Percentiles rank a stretch among this genome's conserved stretches.
These are phyloP conservation scores for Struthidea cinerea DNA, from an alignment of 2,113 vertebrate genomes.

Conservation along the genomic window DNA sequence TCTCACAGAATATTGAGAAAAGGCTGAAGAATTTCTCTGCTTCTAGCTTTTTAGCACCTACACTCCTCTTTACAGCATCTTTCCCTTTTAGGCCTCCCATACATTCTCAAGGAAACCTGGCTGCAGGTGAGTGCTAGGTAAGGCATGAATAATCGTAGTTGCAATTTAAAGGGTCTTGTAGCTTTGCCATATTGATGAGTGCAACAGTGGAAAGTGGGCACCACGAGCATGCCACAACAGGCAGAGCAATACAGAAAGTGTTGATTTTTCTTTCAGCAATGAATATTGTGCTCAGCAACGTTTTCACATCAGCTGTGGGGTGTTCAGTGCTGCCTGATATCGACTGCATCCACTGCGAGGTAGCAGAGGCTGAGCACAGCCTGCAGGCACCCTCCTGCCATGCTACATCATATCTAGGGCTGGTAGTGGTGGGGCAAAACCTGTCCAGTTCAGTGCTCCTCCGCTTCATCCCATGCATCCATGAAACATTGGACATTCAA, in stretches of 20 bases:
- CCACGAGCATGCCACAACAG: neutral
- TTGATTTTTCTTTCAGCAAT: neutral
- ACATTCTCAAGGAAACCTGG: neutral
- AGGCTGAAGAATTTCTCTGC: no score
- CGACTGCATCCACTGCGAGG: accelerated
- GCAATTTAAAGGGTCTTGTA: neutral
- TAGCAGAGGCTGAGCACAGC: neutral
- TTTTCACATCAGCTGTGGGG: neutral
- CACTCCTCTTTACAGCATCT: neutral
- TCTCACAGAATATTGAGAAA: no score
- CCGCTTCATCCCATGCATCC: neutral
- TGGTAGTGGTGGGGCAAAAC: neutral
- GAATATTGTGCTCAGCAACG: neutral
- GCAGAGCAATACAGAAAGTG: neutral
- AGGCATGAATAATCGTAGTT: neutral
- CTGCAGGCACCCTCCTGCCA: neutral
- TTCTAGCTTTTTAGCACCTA: no score
- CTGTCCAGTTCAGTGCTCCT: neutral
- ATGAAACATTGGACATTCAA: neutral
- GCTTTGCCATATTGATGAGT: neutral
- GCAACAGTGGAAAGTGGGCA: neutral
- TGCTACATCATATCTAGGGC: neutral
- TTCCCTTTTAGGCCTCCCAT: neutral
- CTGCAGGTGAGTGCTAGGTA: neutral
- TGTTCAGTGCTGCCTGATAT: neutral